phyloP scores from a whole-genome alignment of 2,797 vertebrate genomes.

The Sebastes taczanowskii region DNA sequence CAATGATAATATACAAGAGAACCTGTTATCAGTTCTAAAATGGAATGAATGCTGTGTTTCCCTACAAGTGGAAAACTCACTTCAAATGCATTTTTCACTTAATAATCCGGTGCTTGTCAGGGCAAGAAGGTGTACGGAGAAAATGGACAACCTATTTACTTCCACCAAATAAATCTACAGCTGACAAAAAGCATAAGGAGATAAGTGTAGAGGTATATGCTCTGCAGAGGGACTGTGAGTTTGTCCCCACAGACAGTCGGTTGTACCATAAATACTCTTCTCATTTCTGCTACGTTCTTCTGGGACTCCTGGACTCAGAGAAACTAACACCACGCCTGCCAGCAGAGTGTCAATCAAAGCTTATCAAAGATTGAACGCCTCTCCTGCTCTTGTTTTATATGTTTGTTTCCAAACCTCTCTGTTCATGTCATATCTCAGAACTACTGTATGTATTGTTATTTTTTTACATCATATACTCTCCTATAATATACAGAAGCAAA shows the following conservation, averaged over 20 bases:
- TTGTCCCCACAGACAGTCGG: neutral
- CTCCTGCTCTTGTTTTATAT: conserved; percentile 31
- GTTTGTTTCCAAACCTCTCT: conserved; percentile 23
- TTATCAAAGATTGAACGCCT: conserved; percentile 62
- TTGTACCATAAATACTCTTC: neutral
- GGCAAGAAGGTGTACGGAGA: neutral
- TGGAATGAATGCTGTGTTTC: neutral
- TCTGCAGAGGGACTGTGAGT: neutral
- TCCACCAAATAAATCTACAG: neutral
- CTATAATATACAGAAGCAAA: no score
- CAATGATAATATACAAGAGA: neutral
- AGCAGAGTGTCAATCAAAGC: conserved; percentile 47
- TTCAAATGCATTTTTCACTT: neutral
- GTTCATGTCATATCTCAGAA: neutral
- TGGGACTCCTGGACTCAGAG: conserved; percentile 1
- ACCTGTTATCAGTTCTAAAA: neutral
- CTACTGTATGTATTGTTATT: neutral
- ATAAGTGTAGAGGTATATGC: neutral
- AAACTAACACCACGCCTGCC: conserved; percentile 21
- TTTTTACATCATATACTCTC: neutral
- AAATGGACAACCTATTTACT: neutral
- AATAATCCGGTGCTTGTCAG: neutral
- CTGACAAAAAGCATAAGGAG: neutral
- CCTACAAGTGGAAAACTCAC: neutral
- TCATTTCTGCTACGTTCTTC: neutral